Base-by-base conservation (phyloP, 2,113 vertebrate species). In the Lipophrys pholis region DNA sequence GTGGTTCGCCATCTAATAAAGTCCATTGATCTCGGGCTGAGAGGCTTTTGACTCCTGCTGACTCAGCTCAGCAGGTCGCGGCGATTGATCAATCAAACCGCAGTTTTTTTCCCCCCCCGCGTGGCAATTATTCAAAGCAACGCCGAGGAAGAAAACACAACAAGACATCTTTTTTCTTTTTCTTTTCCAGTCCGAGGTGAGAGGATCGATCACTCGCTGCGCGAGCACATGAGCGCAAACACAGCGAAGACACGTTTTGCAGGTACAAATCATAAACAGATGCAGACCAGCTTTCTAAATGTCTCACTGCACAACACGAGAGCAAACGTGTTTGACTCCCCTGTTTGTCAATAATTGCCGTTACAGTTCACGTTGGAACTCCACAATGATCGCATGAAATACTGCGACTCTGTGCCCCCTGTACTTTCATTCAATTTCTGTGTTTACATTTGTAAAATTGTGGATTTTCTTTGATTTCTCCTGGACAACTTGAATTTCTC, bases 81-180 rank as follows among this genome's bases (percentile, higher is more conserved):
- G 55, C 0, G 41, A 76, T 3, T 58, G 63, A 79, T 76, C 68
- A 8, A n/a, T 66, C 14, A 3, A 11, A 21, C 14, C 16, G 39
- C 38, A 63, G 65, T 84, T 79, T 72, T 30, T 30, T 30, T 30
- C 4, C 4, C 4, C 2, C 35, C 41, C 42, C 21, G 74, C 2
- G 6, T 2, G 4, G 21, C 55, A 49, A 76, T 81, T 73, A 56
- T 73, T 87, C 63, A 76, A 55, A 70, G 36, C 21, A 7, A 0
- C 12, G 52, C 0, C 17, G 8, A 17, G 10, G 59, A 30, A 30
- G 2, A 41, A 61, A 66, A 36, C 21, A 43, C 58, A 21, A 38
- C 14, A 5, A 50, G 39, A 36, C 48, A 3, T 14, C 46, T 5
- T 1, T 53, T 53, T 5, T 21, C 52, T 70, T 50, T 70, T 58